phyloP scores from a whole-genome alignment of 1,140 invertebrate species.

The Sitobion miscanthi region DNA sequence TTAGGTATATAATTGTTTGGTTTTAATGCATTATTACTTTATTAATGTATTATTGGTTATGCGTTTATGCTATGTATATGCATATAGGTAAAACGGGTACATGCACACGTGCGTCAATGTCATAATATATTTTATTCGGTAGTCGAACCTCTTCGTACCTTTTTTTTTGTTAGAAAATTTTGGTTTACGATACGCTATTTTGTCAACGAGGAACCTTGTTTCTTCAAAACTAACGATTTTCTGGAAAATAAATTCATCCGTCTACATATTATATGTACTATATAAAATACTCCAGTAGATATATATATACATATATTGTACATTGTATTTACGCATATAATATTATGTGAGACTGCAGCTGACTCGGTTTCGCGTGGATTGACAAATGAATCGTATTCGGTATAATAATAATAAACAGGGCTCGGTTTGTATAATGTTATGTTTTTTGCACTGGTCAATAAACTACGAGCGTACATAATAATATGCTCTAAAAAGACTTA shows the following conservation, averaged over 20 bases:
- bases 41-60: not conserved
- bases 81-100: not conserved
- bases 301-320: not conserved
- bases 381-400: not conserved
- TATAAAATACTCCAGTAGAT: not conserved
- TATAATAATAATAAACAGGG: not conserved
- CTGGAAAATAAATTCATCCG: constrained; percentile 35
- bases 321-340: not conserved
- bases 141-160: not conserved
- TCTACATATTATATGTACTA: not conserved
- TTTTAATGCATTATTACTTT: not conserved
- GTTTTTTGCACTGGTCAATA: not conserved
- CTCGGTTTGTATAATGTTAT: not conserved
- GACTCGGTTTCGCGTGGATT: not conserved
- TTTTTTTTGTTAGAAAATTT: constrained; percentile 22
- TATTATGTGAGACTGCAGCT: not conserved
- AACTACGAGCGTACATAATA: not conserved
- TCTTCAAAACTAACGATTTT: constrained; percentile 45
- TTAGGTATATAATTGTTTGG: not conserved
- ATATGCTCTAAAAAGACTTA: not conserved
- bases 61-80: not conserved
- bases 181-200: constrained; percentile 18
- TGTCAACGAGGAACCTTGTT: constrained; percentile 29
- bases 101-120: not conserved
- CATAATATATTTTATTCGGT: not conserved